phyloP scores from a whole-genome alignment of 2,888 invertebrate species.

The Mythimna ferrago region DNA sequence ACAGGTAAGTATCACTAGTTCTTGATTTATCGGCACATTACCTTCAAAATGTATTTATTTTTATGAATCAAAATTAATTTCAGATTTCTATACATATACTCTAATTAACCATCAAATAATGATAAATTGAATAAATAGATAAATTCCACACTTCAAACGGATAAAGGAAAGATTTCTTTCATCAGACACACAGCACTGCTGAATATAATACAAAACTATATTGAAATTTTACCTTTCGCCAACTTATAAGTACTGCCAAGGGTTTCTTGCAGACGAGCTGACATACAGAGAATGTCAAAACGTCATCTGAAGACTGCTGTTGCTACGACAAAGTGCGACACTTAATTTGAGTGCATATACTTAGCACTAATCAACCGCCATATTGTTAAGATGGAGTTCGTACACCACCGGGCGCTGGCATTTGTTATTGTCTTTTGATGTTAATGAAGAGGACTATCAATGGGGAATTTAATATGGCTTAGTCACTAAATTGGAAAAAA shows the following conservation, averaged over 20 bases:
- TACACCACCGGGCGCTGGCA: not conserved
- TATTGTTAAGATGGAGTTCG: not conserved
- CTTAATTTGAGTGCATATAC: slow-evolving; percentile 19
- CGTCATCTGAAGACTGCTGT: not conserved
- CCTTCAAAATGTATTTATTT: too few species aligned
- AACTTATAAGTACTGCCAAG: not conserved
- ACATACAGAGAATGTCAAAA: slow-evolving; percentile 30
- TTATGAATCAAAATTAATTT: too few species aligned
- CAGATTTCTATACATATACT: not conserved
- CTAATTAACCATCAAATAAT: too few species aligned
- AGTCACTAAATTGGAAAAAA: accelerated
- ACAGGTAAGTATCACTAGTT: too few species aligned
- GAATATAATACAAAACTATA: too few species aligned
- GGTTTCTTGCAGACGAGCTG: not conserved
- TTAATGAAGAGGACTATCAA: too few species aligned
- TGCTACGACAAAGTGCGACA: slow-evolving; percentile 6
- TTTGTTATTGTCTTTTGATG: slow-evolving; percentile 12
- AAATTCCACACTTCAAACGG: not conserved
- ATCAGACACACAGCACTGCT: not conserved
- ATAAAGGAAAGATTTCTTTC: not conserved
- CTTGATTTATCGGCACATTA: too few species aligned
- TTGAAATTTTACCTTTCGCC: not conserved
- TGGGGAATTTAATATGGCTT: not conserved
- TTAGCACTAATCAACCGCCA: slow-evolving; percentile 16
- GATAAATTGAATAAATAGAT: not conserved